Conservation (phyloP, 2,888 invertebrate genomes). For the Orthosia gracilis region DNA sequence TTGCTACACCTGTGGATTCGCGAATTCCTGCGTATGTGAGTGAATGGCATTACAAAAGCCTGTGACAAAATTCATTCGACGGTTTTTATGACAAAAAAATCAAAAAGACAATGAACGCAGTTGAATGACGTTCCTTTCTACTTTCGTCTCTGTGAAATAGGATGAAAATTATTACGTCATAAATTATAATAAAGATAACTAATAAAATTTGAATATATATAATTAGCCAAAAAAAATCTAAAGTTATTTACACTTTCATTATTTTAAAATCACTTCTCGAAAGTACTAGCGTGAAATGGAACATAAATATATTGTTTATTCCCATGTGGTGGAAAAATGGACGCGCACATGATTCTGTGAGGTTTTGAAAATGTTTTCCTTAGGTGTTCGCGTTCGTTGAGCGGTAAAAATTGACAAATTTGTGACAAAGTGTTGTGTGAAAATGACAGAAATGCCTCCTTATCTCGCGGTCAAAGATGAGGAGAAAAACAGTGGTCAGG, state of each 20-base stretch:
- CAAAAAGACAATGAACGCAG: slow-evolving; percentile 35
- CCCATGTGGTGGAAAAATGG: slow-evolving; percentile 90
- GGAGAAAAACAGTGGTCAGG: slow-evolving; percentile 84
- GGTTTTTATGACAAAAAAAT: neutral
- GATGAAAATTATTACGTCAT: neutral
- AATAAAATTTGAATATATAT: neutral
- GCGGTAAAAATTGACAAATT: slow-evolving; percentile 73
- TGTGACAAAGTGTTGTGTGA: slow-evolving; percentile 80
- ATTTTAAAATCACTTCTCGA: neutral
- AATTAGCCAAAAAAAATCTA: neutral
- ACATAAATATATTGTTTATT: slow-evolving; percentile 82
- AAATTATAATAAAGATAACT: no score
- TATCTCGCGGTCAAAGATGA: slow-evolving; percentile 88
- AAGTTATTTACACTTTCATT: neutral
- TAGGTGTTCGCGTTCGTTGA: slow-evolving; percentile 75
- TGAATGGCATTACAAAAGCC: no score
- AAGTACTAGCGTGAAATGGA: slow-evolving; percentile 66
- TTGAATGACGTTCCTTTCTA: slow-evolving; percentile 35
- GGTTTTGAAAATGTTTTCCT: slow-evolving; percentile 85
- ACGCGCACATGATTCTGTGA: slow-evolving; percentile 87
- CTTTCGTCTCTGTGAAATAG: neutral
- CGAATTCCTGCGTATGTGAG: no score
- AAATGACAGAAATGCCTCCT: slow-evolving; percentile 91
- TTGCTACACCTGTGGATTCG: no score
- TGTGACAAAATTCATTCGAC: no score